Percentiles rank a stretch among this genome's conserved stretches.
These are phyloP conservation scores for Tiphia femorata DNA, from an alignment of 2,888 invertebrate genomes.

Conservation along the genomic window DNA sequence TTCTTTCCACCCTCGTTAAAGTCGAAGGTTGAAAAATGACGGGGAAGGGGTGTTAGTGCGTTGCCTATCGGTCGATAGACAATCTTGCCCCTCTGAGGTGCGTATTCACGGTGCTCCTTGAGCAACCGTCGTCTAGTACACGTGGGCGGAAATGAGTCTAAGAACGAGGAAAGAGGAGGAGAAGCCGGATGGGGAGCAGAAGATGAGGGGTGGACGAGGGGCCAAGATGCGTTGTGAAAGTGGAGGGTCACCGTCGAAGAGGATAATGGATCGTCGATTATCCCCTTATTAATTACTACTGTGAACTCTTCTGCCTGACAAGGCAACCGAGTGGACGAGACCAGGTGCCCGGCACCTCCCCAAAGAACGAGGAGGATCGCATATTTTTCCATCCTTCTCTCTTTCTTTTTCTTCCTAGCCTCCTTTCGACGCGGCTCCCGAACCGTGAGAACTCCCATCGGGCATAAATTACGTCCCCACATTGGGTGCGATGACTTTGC, in stretches of 20 bases:
- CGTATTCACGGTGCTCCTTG: too few species aligned
- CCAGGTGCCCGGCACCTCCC: constrained; percentile 38
- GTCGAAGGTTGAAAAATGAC: too few species aligned
- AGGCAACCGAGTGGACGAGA: constrained; percentile 19
- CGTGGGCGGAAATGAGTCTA: constrained; percentile 43
- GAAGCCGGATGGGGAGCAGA: neutral
- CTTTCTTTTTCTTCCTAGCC: neutral
- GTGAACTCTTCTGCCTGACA: constrained; percentile 17
- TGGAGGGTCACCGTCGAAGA: constrained; percentile 18
- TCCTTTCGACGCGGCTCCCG: neutral
- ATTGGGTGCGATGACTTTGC: too few species aligned
- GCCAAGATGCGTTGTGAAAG: constrained; percentile 5
- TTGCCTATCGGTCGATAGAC: too few species aligned
- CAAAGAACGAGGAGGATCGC: too few species aligned
- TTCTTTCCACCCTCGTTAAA: too few species aligned
- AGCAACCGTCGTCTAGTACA: constrained; percentile 21
- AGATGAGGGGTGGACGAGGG: neutral
- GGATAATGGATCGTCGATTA: constrained; percentile 44
- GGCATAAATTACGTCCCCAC: neutral
- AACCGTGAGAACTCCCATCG: constrained; percentile 28
- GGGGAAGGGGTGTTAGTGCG: too few species aligned
- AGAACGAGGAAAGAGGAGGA: constrained; percentile 6
- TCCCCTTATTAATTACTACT: constrained; percentile 42
- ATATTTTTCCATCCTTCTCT: constrained; percentile 2
- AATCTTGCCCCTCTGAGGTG: too few species aligned